Conservation (phyloP, 2,888 invertebrate genomes). For the Seira musarum region DNA sequence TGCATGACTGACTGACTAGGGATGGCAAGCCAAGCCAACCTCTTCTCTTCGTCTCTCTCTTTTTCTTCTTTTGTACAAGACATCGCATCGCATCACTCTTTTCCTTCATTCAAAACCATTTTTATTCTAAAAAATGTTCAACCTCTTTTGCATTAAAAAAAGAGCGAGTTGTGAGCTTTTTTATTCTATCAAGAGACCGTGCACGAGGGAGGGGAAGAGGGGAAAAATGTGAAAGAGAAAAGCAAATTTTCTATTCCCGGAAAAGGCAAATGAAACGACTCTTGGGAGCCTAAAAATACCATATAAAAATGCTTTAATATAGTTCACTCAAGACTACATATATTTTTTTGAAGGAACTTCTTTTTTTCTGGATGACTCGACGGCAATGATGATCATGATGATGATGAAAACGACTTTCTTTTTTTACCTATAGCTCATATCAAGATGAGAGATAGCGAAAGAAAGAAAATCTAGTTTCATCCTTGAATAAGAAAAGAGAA, state of each 20-base stretch:
- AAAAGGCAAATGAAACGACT: conserved; percentile 44
- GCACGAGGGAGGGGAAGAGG: conserved; percentile 9
- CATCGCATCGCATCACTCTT: too few species aligned
- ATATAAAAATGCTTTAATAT: too few species aligned
- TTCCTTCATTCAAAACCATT: conserved; percentile 40
- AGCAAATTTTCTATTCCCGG: conserved; percentile 41
- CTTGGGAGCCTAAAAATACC: conserved; percentile 31
- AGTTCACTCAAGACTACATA: too few species aligned
- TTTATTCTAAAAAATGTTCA: conserved; percentile 29
- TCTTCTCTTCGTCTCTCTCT: conserved; percentile 23
- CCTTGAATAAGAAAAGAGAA: conserved; percentile 38
- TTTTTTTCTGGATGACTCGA: too few species aligned
- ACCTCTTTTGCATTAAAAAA: conserved; percentile 40
- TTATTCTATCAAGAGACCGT: conserved; percentile 31
- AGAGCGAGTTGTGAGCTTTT: too few species aligned
- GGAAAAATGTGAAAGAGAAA: conserved; percentile 11
- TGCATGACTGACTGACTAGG: conserved; percentile 7
- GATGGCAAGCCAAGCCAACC: too few species aligned
- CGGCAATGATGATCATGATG: too few species aligned
- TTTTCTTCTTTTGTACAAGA: conserved; percentile 32
- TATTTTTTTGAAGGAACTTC: too few species aligned
- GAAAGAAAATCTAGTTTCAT: conserved; percentile 51
- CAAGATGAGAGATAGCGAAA: conserved; percentile 32
- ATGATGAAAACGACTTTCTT: too few species aligned
- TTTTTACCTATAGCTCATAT: not conserved